phyloP scores from a whole-genome alignment of 53 echinoderm and acorn worm species.

The Paelopatides confundens region DNA sequence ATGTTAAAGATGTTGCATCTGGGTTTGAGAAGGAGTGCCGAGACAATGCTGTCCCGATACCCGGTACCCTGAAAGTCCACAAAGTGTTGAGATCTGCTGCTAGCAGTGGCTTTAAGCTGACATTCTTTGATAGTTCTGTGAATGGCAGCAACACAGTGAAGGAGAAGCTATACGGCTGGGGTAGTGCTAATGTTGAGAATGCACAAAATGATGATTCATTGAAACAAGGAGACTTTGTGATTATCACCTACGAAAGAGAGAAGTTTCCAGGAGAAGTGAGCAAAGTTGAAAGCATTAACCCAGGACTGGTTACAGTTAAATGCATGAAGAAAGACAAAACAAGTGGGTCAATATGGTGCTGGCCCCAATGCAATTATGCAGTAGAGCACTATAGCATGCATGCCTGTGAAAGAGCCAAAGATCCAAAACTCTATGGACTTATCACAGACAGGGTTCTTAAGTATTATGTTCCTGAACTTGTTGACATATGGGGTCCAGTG shows the following conservation, averaged over 20 bases:
- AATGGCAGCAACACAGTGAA: too few relatives aligned
- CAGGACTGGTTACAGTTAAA: slow-evolving; percentile 5
- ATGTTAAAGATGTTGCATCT: not conserved
- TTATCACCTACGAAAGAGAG: too few relatives aligned
- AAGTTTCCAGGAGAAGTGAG: slow-evolving; percentile 28
- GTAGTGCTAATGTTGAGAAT: too few relatives aligned
- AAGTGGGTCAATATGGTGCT: not conserved
- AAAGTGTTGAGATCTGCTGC: not conserved
- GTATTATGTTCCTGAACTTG: slow-evolving; percentile 22
- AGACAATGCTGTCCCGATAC: not conserved
- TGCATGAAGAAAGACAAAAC: not conserved
- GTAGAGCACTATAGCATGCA: slow-evolving; percentile 10
- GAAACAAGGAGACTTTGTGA: too few relatives aligned
- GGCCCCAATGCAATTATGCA: not conserved
- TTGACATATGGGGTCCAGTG: slow-evolving; percentile 12
- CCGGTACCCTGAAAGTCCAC: slow-evolving; percentile 17
- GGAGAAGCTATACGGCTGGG: too few relatives aligned
- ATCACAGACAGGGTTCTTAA: slow-evolving; percentile 2
- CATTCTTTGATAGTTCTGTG: slow-evolving; percentile 1
- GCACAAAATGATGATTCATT: too few relatives aligned
- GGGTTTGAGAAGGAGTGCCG: slow-evolving; percentile 8
- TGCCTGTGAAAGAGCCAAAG: not conserved
- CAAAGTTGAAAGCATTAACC: not conserved
- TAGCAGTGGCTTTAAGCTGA: not conserved
- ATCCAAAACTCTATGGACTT: not conserved